Percentiles rank a stretch among this genome's conserved stretches.
These are phyloP conservation scores for Lathamus discolor DNA, from an alignment of 2,113 vertebrate genomes.

Conservation along the genomic window DNA sequence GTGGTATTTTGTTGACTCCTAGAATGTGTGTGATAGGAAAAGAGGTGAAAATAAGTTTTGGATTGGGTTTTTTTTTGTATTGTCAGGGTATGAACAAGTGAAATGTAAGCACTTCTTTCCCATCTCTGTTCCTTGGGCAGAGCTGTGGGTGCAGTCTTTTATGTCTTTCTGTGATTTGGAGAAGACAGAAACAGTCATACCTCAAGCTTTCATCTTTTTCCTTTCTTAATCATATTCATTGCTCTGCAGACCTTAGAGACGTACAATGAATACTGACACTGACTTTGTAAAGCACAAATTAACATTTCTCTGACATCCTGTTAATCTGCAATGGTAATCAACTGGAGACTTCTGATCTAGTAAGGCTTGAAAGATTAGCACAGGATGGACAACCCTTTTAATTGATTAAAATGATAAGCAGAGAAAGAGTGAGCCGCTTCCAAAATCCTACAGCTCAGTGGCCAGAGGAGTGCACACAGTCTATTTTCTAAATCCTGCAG, in stretches of 20 bases:
- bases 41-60: background rate
- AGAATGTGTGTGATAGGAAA: background rate
- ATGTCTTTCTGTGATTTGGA: background rate
- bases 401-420: conserved; percentile 48
- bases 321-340: conserved; percentile 21
- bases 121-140: background rate
- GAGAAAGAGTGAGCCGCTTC: background rate
- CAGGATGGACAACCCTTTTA: conserved; percentile 11
- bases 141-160: background rate
- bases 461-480: background rate
- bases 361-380: conserved; percentile 16
- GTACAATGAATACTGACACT: background rate
- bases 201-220: background rate
- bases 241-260: background rate
- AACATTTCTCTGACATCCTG: conserved; percentile 2
- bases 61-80: background rate
- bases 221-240: background rate
- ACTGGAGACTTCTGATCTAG: background rate
- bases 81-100: background rate
- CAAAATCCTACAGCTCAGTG: background rate
- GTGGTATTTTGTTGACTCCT: background rate
- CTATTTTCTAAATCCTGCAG: background rate
- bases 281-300: conserved; percentile 20
- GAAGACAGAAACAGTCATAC: background rate
- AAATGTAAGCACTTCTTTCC: background rate